Evolutionary conservation across 1,140 invertebrate genomes (phyloP), one percentile per base, ranked within the genome.

Genomic region (Diorhabda sublineata): DNA sequence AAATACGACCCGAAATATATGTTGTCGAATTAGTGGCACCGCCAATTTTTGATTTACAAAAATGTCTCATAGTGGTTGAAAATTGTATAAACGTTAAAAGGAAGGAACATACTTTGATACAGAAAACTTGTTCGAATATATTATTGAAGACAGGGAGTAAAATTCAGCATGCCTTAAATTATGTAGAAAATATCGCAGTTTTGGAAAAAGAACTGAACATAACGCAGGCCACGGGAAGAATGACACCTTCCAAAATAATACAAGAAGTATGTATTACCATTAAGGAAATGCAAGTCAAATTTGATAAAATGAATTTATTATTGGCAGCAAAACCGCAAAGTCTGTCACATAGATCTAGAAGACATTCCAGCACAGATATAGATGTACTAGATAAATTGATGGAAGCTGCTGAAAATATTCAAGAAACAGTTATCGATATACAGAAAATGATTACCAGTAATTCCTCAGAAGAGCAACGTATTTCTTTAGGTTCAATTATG

Each of bases 71-170:
- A 56, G 82, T 90, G 5, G 84, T 90, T 68, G 87, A 89, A 78
- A 89, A 90, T 78, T 89, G 88, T 75, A 84, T 89, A 47, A 86
- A 88, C 72, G 83, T 89, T 44, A 86, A 89, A 78, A 86, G 85
- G 66, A 85, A 85, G 26, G 86, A 86, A 9, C 86, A 84, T 67
- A 89, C 88, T 2, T 78, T 89, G 41, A 86, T 89, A 2, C 87
- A 88, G 74, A 83, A 85, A 74, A 89, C 87, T 0, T 88, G 87
- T 74, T 82, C 86, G 58, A 87, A 84, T 75, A 83, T 89, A 61
- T 82, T 89, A 61, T 84, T 87, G 73, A 86, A 81, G 11, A 84
- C 84, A 71, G 82, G 84, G 3, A 78, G 82, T 57, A 82, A 87
- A 64, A 79, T 89, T 61, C 82, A 85, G 64, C 80, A 81, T 42